Evolutionary conservation across 2,888 invertebrate species (phyloP).

Genomic region (Cephus runcator): DNA sequence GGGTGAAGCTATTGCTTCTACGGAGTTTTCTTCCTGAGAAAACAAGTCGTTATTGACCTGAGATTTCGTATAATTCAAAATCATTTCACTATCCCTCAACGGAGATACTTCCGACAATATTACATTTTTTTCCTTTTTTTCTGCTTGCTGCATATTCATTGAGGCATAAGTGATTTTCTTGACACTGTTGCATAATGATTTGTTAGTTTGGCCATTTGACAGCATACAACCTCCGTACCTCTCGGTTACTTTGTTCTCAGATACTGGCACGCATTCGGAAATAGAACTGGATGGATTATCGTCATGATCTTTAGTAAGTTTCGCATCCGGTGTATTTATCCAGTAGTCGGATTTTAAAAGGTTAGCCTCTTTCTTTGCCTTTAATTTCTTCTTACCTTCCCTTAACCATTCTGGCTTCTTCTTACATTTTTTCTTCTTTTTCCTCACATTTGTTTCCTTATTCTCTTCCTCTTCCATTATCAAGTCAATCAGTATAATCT

Average conservation of each 20-base stretch:
- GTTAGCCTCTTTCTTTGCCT: conserved; percentile 15
- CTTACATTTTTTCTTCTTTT: conserved; percentile 27
- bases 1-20: conserved; percentile 15
- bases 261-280: conserved; percentile 27
- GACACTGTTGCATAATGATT: not conserved
- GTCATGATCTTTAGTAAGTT: conserved; percentile 37
- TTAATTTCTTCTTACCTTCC: conserved; percentile 30
- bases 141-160: not conserved
- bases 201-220: not conserved
- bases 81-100: conserved; percentile 18
- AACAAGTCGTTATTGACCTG: conserved; percentile 22
- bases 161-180: not conserved
- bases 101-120: conserved; percentile 16
- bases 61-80: conserved; percentile 15
- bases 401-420: conserved; percentile 38
- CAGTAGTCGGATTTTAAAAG: conserved; percentile 16
- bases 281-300: conserved; percentile 5
- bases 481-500: conserved; percentile 47
- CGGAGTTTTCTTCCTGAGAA: conserved; percentile 2
- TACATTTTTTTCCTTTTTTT: conserved; percentile 18
- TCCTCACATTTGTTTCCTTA: conserved; percentile 11
- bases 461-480: conserved; percentile 33
- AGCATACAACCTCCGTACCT: conserved; percentile 19
- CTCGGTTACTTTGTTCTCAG: conserved; percentile 36
- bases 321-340: conserved; percentile 38